phyloP scores from a whole-genome alignment of 2,888 invertebrate genomes.

The Acleris holmiana region DNA sequence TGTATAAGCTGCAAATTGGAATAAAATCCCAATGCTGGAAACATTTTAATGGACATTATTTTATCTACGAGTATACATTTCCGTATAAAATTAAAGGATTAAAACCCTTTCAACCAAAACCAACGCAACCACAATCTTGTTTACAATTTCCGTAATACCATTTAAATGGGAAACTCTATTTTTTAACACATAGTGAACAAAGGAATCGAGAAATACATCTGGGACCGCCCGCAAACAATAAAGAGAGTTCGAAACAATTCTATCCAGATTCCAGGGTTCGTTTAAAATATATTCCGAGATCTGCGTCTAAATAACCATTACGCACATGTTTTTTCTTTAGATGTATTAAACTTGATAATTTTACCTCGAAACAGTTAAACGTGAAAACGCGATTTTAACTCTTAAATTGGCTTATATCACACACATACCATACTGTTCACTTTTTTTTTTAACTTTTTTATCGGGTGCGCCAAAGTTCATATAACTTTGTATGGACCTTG shows the following conservation, averaged over 20 bases:
- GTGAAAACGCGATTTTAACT: too few relatives aligned
- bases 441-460: too few relatives aligned
- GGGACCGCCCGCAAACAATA: slow-evolving; percentile 4
- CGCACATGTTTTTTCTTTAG: too few relatives aligned
- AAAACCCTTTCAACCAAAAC: slow-evolving; percentile 3
- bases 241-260: neutral
- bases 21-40: too few relatives aligned
- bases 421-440: too few relatives aligned
- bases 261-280: slow-evolving; percentile 5
- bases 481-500: too few relatives aligned
- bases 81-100: neutral
- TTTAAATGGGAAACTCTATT: neutral
- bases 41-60: neutral
- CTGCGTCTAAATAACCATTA: too few relatives aligned
- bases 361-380: too few relatives aligned
- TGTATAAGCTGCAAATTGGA: too few relatives aligned
- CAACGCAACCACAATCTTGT: slow-evolving; percentile 2
- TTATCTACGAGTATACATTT: neutral
- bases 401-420: too few relatives aligned
- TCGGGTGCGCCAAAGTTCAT: too few relatives aligned
- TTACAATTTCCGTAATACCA: neutral
- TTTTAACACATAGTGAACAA: slow-evolving; percentile 14
- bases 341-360: too few relatives aligned
- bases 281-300: neutral
- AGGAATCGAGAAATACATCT: slow-evolving; percentile 11